A percentile compares a stretch with the other conserved stretches of the same genome.
These are phyloP conservation scores for Corvus cornix DNA, from an alignment of 2,113 vertebrate species.

Conservation along the genomic window DNA sequence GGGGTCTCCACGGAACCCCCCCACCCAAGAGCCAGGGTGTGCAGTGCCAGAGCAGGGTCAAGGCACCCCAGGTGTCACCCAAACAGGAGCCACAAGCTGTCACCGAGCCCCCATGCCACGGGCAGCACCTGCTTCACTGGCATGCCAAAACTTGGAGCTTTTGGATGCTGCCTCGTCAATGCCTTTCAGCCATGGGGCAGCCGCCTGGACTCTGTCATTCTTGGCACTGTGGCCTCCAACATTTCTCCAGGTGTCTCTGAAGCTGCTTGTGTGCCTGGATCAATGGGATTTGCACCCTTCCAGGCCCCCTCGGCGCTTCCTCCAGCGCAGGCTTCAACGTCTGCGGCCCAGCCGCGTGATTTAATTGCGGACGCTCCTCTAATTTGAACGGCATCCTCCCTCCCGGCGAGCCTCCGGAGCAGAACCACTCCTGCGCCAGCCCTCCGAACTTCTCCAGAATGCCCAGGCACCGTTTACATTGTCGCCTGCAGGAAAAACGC, in stretches of 20 bases:
- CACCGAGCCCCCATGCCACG: rapidly evolving
- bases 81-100: neutral
- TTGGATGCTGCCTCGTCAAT: rapidly evolving
- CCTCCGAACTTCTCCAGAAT: neutral
- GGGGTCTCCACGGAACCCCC: rapidly evolving
- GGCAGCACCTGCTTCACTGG: rapidly evolving
- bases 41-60: rapidly evolving
- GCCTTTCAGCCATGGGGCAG: rapidly evolving
- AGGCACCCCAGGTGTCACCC: neutral
- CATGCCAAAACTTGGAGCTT: neutral
- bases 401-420: neutral
- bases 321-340: neutral
- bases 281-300: neutral
- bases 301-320: rapidly evolving
- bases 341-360: neutral
- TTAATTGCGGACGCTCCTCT: neutral
- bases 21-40: rapidly evolving
- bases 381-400: neutral
- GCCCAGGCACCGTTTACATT: neutral
- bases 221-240: rapidly evolving
- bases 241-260: neutral
- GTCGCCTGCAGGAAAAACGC: neutral
- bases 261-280: neutral
- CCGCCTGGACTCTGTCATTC: rapidly evolving
- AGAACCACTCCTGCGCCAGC: neutral